Conservation (phyloP, 2,113 vertebrate genomes). For the Bostrychus sinensis region DNA sequence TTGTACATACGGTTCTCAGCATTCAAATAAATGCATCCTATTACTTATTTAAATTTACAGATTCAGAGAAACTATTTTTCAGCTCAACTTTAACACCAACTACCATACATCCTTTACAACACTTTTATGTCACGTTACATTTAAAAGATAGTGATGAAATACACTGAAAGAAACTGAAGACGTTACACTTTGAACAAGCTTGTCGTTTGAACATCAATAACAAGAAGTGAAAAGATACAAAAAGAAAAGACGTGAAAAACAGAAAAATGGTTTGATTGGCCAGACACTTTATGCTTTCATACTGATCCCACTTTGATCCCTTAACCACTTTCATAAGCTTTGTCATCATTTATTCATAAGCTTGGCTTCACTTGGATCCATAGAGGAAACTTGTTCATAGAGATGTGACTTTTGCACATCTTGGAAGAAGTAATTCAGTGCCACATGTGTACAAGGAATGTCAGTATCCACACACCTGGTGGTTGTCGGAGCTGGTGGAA, state of each 20-base stretch:
- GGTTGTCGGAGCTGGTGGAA: constrained; percentile 95
- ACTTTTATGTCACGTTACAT: not conserved
- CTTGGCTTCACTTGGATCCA: constrained; percentile 7
- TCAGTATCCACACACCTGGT: constrained; percentile 78
- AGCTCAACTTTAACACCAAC: not conserved
- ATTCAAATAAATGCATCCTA: not conserved
- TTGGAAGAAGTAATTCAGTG: not conserved
- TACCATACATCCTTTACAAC: not conserved
- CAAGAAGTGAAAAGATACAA: constrained; percentile 10
- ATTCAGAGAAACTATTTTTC: not conserved
- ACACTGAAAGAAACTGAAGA: constrained; percentile 14
- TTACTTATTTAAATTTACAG: not conserved
- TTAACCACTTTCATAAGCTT: constrained; percentile 24
- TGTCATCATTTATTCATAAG: constrained; percentile 45
- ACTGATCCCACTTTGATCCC: constrained; percentile 34
- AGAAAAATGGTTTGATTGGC: constrained; percentile 20
- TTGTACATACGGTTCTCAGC: not conserved
- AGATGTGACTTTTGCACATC: not conserved
- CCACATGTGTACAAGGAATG: not conserved
- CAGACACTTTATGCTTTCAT: constrained; percentile 17
- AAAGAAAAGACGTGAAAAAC: not conserved
- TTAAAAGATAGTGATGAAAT: constrained; percentile 23
- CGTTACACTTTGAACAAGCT: constrained; percentile 5
- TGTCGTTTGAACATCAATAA: not conserved
- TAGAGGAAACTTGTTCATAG: constrained; percentile 15